Conservation (phyloP, 2,113 vertebrate genomes). For the Heptranchias perlo region DNA sequence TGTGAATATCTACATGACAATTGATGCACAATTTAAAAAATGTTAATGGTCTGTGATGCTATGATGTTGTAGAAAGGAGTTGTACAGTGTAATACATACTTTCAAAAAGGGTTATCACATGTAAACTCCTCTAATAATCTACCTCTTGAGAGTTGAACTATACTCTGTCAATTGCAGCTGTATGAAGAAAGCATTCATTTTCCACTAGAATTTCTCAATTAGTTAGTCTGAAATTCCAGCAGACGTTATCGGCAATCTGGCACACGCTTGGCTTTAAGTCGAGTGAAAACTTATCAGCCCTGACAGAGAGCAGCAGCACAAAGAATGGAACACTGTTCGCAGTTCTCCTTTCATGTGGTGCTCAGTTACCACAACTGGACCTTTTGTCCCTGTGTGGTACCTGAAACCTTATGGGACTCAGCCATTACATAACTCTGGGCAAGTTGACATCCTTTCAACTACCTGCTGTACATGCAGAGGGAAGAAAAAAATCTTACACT, state of each 20-base stretch:
- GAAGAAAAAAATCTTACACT: not conserved
- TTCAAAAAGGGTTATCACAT: not conserved
- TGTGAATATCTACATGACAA: not conserved
- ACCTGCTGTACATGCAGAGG: not conserved
- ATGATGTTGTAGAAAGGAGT: not conserved
- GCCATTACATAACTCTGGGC: not conserved
- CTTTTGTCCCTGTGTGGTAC: conserved; percentile 36
- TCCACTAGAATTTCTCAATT: conserved; percentile 60
- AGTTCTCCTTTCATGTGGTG: conserved; percentile 40
- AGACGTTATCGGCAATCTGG: conserved; percentile 53
- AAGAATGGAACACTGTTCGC: conserved; percentile 45
- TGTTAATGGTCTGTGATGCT: not conserved
- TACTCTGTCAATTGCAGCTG: conserved; percentile 44
- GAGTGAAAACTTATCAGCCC: conserved; percentile 49
- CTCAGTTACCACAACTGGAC: conserved; percentile 45
- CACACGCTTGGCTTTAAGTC: conserved; percentile 50
- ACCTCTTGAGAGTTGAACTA: not conserved
- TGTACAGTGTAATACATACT: not conserved
- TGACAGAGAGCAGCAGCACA: conserved; percentile 48
- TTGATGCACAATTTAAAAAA: not conserved
- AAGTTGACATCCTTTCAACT: conserved; percentile 19
- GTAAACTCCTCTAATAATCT: not conserved
- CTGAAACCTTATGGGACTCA: not conserved
- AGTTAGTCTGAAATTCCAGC: conserved; percentile 49
- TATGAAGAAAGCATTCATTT: conserved; percentile 54